A percentile compares a stretch with the other conserved stretches of the same genome.
These are phyloP conservation scores for Colletes gigas DNA, from an alignment of 1,140 invertebrate genomes.

Conservation along the genomic window DNA sequence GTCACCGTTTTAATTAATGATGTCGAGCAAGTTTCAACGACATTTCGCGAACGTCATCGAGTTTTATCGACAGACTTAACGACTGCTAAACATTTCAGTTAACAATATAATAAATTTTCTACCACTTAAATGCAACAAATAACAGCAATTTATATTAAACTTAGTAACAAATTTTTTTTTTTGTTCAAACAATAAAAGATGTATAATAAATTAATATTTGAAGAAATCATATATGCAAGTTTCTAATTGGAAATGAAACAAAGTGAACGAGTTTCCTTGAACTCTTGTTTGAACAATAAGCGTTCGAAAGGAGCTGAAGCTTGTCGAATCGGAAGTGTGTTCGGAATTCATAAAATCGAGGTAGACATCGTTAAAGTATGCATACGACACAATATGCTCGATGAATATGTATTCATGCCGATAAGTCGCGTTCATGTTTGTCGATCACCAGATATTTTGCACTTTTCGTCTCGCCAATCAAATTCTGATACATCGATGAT, in stretches of 20 bases:
- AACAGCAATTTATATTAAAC: too few relatives aligned
- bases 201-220: background rate
- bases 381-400: background rate
- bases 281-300: background rate
- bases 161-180: too few relatives aligned
- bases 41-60: background rate
- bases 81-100: background rate
- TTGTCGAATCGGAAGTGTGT: background rate
- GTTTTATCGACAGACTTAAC: background rate
- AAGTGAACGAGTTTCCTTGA: background rate
- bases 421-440: background rate
- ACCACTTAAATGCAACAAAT: too few relatives aligned
- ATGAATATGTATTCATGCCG: constrained; percentile 17
- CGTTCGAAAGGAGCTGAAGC: background rate
- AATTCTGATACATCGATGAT: background rate
- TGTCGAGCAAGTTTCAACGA: background rate
- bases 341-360: constrained; percentile 9
- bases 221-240: background rate
- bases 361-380: background rate
- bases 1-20: background rate
- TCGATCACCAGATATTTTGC: background rate
- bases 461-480: background rate
- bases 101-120: too few relatives aligned
- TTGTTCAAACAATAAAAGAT: too few relatives aligned
- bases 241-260: background rate